Percentiles rank a stretch among this genome's conserved stretches.
phyloP scores from a whole-genome alignment of 1,140 invertebrate genomes.

The Dendrolimus kikuchii region DNA sequence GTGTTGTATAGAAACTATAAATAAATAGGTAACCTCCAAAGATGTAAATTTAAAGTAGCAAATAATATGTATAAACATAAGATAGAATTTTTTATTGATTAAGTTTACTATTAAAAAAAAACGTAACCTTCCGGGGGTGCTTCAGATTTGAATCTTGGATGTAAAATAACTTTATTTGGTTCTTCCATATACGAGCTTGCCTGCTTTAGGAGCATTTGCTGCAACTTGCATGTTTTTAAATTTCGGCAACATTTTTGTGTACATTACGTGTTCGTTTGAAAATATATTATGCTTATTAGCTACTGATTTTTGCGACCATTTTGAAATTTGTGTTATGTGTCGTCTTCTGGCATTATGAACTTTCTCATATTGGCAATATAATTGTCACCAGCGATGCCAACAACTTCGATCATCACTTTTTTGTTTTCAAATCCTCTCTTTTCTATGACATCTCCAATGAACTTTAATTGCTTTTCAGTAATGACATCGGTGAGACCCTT shows the following conservation, averaged over 20 bases:
- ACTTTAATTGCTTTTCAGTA: conserved; percentile 19
- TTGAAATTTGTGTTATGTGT: conserved; percentile 13
- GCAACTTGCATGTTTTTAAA: conserved; percentile 38
- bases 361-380: conserved; percentile 22
- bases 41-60: too few species aligned
- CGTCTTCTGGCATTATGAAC: conserved; percentile 12
- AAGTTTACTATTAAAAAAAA: too few species aligned
- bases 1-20: too few species aligned
- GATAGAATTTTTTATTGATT: too few species aligned
- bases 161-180: conserved; percentile 18
- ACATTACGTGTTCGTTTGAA: conserved; percentile 41
- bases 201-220: conserved; percentile 18
- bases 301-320: conserved; percentile 9
- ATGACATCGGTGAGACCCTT: conserved; percentile 18
- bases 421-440: conserved; percentile 19
- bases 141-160: too few species aligned
- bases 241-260: conserved; percentile 44
- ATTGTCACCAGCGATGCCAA: conserved; percentile 31
- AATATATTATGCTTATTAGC: conserved; percentile 6
- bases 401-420: conserved; percentile 18
- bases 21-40: too few species aligned
- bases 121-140: too few species aligned
- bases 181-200: conserved; percentile 26
- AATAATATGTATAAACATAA: too few species aligned
- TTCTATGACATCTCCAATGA: conserved; percentile 19